Evolutionary conservation across 1,140 invertebrate species (phyloP).

Genomic region (Acromyrmex echinatior): DNA sequence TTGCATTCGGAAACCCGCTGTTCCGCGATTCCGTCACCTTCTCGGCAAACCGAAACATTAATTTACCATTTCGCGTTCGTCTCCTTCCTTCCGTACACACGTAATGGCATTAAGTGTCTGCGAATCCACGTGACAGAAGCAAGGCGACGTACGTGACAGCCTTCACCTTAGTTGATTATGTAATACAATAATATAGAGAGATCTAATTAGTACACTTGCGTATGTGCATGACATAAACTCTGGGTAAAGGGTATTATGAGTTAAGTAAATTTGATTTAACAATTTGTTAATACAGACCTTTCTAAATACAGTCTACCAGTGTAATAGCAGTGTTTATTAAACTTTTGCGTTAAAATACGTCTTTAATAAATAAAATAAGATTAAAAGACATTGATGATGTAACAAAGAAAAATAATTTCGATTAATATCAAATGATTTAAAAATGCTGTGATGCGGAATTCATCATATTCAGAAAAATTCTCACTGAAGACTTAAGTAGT

Average conservation of each 20-base stretch:
- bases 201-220: constrained; percentile 47
- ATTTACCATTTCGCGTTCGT: constrained; percentile 20
- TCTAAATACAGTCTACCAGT: neutral
- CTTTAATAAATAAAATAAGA: neutral
- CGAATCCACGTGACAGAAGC: constrained; percentile 35
- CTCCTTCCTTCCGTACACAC: constrained; percentile 22
- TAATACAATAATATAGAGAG: constrained; percentile 54
- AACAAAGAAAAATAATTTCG: constrained; percentile 18
- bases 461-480: too few relatives aligned
- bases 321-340: constrained; percentile 10
- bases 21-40: constrained; percentile 25
- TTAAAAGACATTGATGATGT: neutral
- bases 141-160: constrained; percentile 32
- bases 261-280: constrained; percentile 33
- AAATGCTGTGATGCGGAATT: too few relatives aligned
- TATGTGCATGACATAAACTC: neutral
- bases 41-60: constrained; percentile 47
- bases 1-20: constrained; percentile 4
- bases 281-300: neutral
- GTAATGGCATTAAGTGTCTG: constrained; percentile 50
- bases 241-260: neutral
- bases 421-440: neutral
- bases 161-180: constrained; percentile 22
- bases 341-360: neutral
- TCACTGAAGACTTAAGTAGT: neutral